Evolutionary conservation across 2,888 invertebrate species (phyloP), one percentile per base, ranked within the genome.

Genomic region (Folsomia candida): DNA sequence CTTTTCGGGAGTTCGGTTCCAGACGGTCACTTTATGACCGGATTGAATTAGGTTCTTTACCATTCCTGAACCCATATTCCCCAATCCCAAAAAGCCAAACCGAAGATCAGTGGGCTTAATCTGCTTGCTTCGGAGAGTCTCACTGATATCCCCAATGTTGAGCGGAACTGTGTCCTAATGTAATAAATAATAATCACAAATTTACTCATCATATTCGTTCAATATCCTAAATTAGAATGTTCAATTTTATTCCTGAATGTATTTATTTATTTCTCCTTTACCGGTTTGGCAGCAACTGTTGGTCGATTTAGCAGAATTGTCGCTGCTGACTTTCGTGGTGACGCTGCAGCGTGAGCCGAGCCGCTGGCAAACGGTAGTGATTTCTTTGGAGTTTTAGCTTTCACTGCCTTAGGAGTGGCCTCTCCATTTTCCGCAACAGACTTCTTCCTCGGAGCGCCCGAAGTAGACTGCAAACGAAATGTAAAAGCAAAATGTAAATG

Each of bases 71-170:
- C 97, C 97, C 92, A 97, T 97, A 82, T 93, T 93, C 69, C 97
- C 97, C 37, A 97, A 87, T 0, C 97, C 97, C 28, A 97, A 88
- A 85, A 97, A 97, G 28, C 97, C 97, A 83, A 97, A 96, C 82
- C 90, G 91, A 84, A 92, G 87, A 76, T 88, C 87, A 25, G 95
- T 93, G 0, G 97, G 91, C 73, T 88, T 88, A 77, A 96, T 93
- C 79, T 93, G 90, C 84, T 93, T 94, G 81, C 90, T 90, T 80
- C 90, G 89, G 18, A 94, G 84, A 0, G 90, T 90, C 78, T 91
- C 90, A 0, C 91, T 89, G 1, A 91, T 87, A 67, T 88, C 89
- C 83, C 88, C 89, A 81, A 94, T 86, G 82, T 94, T 92, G 69
- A 94, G 83, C 0, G 90, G 88, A 2, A 90, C 91, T 27, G 90